phyloP scores from a whole-genome alignment of 2,888 invertebrate species.

The Cephus spinipes region DNA sequence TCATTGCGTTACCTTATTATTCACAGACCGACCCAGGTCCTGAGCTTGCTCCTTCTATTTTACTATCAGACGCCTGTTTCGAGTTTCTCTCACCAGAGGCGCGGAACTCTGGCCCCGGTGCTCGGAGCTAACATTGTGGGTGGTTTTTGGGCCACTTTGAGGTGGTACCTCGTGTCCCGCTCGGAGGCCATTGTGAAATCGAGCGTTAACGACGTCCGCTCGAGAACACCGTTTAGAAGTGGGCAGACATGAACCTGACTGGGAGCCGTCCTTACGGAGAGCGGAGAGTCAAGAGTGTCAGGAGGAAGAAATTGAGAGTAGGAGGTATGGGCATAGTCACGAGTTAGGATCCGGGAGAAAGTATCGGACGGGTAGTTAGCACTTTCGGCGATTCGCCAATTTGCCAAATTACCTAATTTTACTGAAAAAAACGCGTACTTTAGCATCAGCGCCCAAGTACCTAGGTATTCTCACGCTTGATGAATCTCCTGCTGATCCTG shows the following conservation, averaged over 20 bases:
- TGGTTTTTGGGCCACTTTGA: not conserved
- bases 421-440: not conserved
- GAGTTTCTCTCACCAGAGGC: not conserved
- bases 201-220: not conserved
- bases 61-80: not conserved
- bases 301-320: conserved; percentile 28
- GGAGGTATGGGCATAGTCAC: conserved; percentile 28
- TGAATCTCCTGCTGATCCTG: not conserved
- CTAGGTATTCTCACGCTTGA: not conserved
- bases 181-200: not conserved
- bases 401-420: not conserved
- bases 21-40: not conserved
- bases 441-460: not conserved
- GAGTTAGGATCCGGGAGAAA: conserved; percentile 44
- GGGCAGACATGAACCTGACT: not conserved
- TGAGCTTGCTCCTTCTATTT: not conserved
- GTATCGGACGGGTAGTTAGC: conserved; percentile 28
- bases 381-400: conserved; percentile 2
- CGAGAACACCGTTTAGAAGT: conserved; percentile 5
- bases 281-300: conserved; percentile 17
- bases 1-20: not conserved
- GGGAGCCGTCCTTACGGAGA: conserved; percentile 12
- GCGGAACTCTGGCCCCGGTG: not conserved
- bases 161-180: not conserved
- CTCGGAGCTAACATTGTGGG: not conserved